phyloP scores from a whole-genome alignment of 2,113 vertebrate genomes.

The Anarrhichthys ocellatus region DNA sequence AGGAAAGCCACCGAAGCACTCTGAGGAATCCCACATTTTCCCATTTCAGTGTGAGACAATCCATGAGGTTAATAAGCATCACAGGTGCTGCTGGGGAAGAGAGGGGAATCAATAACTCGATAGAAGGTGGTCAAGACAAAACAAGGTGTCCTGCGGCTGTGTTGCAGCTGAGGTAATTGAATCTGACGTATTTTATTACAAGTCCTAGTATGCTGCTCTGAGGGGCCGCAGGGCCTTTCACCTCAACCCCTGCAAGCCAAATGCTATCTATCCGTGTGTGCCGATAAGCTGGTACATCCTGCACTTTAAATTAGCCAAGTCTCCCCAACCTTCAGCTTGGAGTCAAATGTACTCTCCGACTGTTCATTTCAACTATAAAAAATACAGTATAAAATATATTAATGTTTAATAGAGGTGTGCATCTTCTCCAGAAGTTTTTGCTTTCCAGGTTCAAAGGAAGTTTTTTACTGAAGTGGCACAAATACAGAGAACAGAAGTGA shows the following conservation, averaged over 20 bases:
- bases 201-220: constrained; percentile 30
- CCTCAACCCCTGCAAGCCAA: constrained; percentile 48
- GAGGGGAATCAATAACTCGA: constrained; percentile 62
- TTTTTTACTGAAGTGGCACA: too few species aligned
- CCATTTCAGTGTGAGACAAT: constrained; percentile 23
- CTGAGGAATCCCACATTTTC: constrained; percentile 18
- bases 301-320: constrained; percentile 2
- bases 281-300: constrained; percentile 23
- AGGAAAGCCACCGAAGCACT: constrained; percentile 1
- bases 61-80: constrained; percentile 61
- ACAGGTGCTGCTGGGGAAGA: constrained; percentile 21
- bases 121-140: constrained; percentile 45
- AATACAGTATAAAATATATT: not conserved
- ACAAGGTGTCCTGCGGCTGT: constrained; percentile 49
- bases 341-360: not conserved
- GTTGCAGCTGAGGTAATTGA: constrained; percentile 63
- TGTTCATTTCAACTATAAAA: not conserved
- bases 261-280: constrained; percentile 14
- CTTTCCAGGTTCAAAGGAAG: too few species aligned
- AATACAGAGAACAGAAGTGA: too few species aligned
- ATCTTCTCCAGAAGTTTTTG: not conserved
- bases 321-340: not conserved
- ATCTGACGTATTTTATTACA: constrained; percentile 67
- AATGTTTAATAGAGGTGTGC: not conserved
- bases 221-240: constrained; percentile 23